Base-by-base conservation (phyloP, 2,797 vertebrate genomes). In the Cyprinella venusta region DNA sequence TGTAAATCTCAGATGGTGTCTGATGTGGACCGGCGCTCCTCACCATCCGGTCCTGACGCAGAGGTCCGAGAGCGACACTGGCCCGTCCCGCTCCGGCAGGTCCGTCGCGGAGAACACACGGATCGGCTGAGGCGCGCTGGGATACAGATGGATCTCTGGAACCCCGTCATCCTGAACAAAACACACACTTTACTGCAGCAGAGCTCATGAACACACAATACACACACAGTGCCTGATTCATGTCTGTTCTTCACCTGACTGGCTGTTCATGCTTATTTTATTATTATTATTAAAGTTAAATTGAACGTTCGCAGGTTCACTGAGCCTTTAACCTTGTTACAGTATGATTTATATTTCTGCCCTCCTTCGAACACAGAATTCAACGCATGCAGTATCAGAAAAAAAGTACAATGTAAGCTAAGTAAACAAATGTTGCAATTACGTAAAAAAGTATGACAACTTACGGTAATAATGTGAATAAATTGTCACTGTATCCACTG, bases 1-100 rank as follows among this genome's bases (percentile, higher is more conserved):
- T 36, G 36, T 36, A 36, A 5, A 36, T 36, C 36, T 36, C 36
- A 36, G 36, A 36, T 36, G 36, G 38, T 38, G 38, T 38, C 1
- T 38, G 38, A 9, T 40, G 40, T 40, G 2, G 8, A 40, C 33
- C 3, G 33, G 42, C 15, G 15, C 6, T n/a, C 42, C 94, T 83
- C 89, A 97, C 96, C 94, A 93, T 92, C 96, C 96, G 21, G 94
- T 92, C 85, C 88, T 93, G 85, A 96, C 94, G 42, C 81, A 88
- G 78, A 96, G 81, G 74, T 89, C 89, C 0, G 91, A 91, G 75
- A 91, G 84, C 61, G 87, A 91, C 81, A 91, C 92, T 45, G 92
- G 91, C 40, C 92, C 92, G 79, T 93, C 77, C 26, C 91, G 90
- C 79, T 94, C 93, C 79, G 94, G 89, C 83, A 90, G 90, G 70